Base-by-base conservation (phyloP, 2,888 invertebrate species). In the Macrostomum cliftonense region DNA sequence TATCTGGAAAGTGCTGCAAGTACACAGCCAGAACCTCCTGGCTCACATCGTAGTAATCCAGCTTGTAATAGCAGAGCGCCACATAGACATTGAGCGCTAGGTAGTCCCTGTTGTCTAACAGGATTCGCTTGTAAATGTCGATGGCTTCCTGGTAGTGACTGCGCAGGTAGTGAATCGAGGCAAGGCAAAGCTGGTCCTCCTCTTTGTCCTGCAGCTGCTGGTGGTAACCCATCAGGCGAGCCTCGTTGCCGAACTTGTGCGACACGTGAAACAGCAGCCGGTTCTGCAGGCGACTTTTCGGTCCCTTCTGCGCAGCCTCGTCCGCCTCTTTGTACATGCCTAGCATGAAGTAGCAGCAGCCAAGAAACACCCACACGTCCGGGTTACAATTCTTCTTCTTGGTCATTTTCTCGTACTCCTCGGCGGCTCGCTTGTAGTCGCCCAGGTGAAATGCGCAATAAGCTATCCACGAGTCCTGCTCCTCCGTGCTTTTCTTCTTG, bases 91-190 rank as follows among this genome's bases (percentile, higher is more conserved):
- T 93, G 52, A 97, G 71, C 1, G 95, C 95, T 65, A 91, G 74
- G 69, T 80, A 86, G 47, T 84, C 83, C 58, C 88, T 87, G 73
- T 91, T 84, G 59, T 88, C 86, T 19, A 88, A 71, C 13, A 95
- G 74, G 47, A 95, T 77, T 52, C 86, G 78, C 70, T 95, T 97
- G 67, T 97, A 97, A 55, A 95, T 87, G 67, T 95, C 93, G 53
- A 95, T 91, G 43, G 97, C 93, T 68, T 97, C 95, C 67, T 93
- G 91, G 67, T 93, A 97, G 70, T 97, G 95, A 7, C 85, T 83
- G 48, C 93, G 77, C 49, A 95, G 75, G 65, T 89, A 97, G 67
- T 97, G 93, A 57, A 97, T 83, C 1, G 93, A 86, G 1, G 95
- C 95, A 48, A 95, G 71, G 59, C 88, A 86, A 39, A 97, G 76